Evolutionary conservation across 2,888 invertebrate genomes (phyloP), one percentile per base, ranked within the genome.

Genomic region (Antheraea assamensis): DNA sequence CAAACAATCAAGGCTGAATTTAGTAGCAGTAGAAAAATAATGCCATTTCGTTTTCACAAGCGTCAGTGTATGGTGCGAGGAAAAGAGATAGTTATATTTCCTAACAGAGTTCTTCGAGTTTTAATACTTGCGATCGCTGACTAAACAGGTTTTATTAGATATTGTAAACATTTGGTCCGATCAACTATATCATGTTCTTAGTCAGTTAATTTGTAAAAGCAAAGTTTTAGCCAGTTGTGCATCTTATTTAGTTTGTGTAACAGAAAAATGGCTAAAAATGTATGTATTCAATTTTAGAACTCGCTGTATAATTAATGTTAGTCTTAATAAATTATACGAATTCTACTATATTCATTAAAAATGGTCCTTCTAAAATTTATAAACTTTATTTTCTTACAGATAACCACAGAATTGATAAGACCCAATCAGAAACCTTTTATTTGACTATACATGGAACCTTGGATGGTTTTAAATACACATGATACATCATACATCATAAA

Each of bases 111-210:
- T 76, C 76, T 35, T 68, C 74, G 76, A 81, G 82, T 81, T 79
- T 85, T 84, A 82, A 80, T 84, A 85, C 88, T 89, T 87, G 87
- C 89, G 88, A 89, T 89, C 87, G 89, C 90, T 90, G 91, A 92
- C 89, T 92, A 89, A 92, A 93, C 93, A 90, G 91, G 92, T 94
- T 92, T 88, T 82, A 75, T 72, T 85, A 88, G 90, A 76, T 78
- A 83, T 85, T 74, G 75, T 73, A 76, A 88, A 93, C 92, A 81
- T 77, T 88, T 87, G 84, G 80, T 77, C 71, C 71, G n/a, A 70
- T 49, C 52, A 21, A 64, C 49, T 58, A n/a, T 24, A n/a, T 58
- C 0, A 2, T 58, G 58, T 58, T 58, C 30, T 64, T 17, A 24
- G 1, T 10, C 10, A 24, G n/a, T 58, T 24, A 24, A 10, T 58